Base-by-base conservation (phyloP, 2,113 vertebrate genomes). In the Camelus dromedarius region DNA sequence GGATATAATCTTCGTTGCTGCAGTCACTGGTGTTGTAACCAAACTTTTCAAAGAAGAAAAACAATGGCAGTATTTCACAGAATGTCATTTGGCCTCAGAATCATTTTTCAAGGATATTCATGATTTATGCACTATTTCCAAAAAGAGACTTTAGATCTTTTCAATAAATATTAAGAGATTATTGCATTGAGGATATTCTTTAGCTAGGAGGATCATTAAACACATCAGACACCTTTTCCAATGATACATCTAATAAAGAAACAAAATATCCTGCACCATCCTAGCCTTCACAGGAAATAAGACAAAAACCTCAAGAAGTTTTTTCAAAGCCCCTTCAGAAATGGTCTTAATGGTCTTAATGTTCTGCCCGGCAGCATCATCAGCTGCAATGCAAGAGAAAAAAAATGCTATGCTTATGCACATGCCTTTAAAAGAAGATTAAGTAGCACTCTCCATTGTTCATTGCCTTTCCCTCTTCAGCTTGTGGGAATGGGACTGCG, bases 1-100 rank as follows among this genome's bases (percentile, higher is more conserved):
- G 81, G 91, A 92, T 96, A 92, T 96, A 93, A 97, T 93, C 60
- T 98, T 86, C 89, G 86, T 90, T 96, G 22, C 79, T 81, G 75
- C 86, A 95, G 81, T 97, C 93, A 76, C 56, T 96, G 58, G 20
- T 46, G 86, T 83, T 91, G 64, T 32, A 90, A 79, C 70, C 62
- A 79, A 96, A 90, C 75, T 94, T 89, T 93, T 90, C 89, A 93
- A 83, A 97, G 95, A 75, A 66, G n/a, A 80, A 92, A 95, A 82
- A 84, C 72, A 92, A 70, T 87, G 79, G 76, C 82, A 93, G 0
- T 52, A 54, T 97, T 97, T 98, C 89, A 97, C 50, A 92, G 94
- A 96, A 93, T 2, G 4, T 82, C 73, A 95, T 7, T 94, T 95
- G 94, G 75, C n/a, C n/a, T 54, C 69, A 19, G 6, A 94, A 96